Evolutionary conservation across 2,888 invertebrate genomes (phyloP), one percentile per base, ranked within the genome.

Genomic region (Lissocephala sabroskyi): DNA sequence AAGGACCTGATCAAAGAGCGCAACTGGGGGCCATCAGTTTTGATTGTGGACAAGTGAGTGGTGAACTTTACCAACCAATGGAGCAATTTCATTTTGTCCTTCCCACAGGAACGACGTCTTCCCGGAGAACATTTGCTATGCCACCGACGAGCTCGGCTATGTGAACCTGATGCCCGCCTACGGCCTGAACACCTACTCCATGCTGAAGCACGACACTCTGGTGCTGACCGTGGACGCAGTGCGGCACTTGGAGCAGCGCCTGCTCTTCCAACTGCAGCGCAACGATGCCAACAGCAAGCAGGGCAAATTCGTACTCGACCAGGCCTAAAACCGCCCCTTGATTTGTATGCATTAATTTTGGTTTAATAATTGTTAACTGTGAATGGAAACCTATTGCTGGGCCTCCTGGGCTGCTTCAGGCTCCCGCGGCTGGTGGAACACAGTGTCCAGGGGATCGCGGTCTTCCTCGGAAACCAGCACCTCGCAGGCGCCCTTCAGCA

Each of bases 81-180:
- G 16, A 13, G 55, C 56, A 13, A 40, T n/a, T 11, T n/a, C n/a
- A n/a, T n/a, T n/a, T n/a, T n/a, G n/a, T n/a, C n/a, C n/a, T n/a
- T n/a, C n/a, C n/a, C n/a, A n/a, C n/a, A 95, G 95, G 62, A 87
- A 88, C 35, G 97, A 98, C 79, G 86, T 92, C 41, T 94, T 96
- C 87, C 94, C 98, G 1, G 87, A 89, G 56, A 98, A 98, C 80
- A 93, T 98, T 57, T 90, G 94, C 36, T 85, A 90, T 26, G 97
- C 98, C 1, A 90, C 92, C 2, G 91, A 94, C 65, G 64, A 81
- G 2, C 86, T 97, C n/a, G 89, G 89, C 29, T 92, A 95, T 79
- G 89, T 96, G 29, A 98, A 95, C 84, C 86, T 98, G 17, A 96
- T 99, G 95, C 99, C 99, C 7, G 91, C 91, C 0, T 98, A 97